Conservation (phyloP, 2,113 vertebrate species). For the Collichthys lucidus region DNA sequence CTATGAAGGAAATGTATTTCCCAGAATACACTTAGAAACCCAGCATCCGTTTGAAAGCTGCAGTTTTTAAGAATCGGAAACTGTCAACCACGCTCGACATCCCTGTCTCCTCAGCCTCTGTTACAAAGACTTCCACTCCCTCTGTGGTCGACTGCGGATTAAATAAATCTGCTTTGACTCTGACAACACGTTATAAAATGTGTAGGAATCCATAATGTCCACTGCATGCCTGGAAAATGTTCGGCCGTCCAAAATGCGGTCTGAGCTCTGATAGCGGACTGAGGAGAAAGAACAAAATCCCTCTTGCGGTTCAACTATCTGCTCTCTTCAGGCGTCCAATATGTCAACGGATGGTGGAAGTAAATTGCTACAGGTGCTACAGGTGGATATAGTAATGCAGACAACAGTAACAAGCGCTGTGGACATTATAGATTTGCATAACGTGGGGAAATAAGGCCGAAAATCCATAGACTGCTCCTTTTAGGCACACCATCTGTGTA, state of each 20-base stretch:
- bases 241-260: not conserved
- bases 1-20: not conserved
- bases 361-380: constrained; percentile 44
- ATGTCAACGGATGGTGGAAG: constrained; percentile 22
- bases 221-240: constrained; percentile 22
- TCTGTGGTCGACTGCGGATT: not conserved
- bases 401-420: constrained; percentile 18
- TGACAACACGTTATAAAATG: constrained; percentile 26
- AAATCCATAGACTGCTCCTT: constrained; percentile 37
- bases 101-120: not conserved
- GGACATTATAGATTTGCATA: constrained; percentile 37
- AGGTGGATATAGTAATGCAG: constrained; percentile 16
- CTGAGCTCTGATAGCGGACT: constrained; percentile 35
- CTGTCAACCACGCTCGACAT: not conserved
- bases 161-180: constrained; percentile 18
- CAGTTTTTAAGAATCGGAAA: constrained; percentile 5
- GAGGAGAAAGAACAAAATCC: constrained; percentile 41
- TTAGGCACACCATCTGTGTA: not conserved
- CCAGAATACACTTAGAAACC: not conserved
- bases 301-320: constrained; percentile 55
- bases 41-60: not conserved
- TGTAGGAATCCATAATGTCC: constrained; percentile 23
- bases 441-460: constrained; percentile 1
- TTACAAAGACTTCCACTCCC: not conserved
- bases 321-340: constrained; percentile 45